These are phyloP conservation scores for Calosoma granatense DNA, from an alignment of 1,140 invertebrate genomes.

Conservation along the genomic window DNA sequence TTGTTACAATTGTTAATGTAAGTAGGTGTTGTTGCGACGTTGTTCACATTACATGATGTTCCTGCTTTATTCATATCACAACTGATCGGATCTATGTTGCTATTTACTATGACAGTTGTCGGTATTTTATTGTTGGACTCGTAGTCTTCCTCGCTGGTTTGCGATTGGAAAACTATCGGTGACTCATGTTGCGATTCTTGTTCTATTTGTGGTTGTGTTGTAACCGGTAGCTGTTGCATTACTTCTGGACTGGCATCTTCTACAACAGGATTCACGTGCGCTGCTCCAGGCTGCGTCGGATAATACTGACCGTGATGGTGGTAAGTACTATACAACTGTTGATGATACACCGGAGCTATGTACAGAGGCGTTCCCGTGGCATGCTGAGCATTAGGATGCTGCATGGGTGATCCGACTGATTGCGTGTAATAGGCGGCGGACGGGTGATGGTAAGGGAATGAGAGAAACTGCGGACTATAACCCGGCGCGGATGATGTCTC, in stretches of 20 bases:
- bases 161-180: too few species aligned
- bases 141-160: too few species aligned
- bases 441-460: not conserved
- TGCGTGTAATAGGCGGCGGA: not conserved
- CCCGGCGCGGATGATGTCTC: not conserved
- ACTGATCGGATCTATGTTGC: not conserved
- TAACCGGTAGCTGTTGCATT: too few species aligned
- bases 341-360: slow-evolving; percentile 10
- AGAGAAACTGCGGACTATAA: not conserved
- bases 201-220: not conserved
- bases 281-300: not conserved
- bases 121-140: too few species aligned
- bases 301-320: slow-evolving; percentile 6
- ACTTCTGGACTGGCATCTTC: not conserved
- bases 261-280: not conserved
- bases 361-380: slow-evolving; percentile 17
- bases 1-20: too few species aligned
- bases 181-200: too few species aligned
- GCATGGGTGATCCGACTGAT: slow-evolving; percentile 4
- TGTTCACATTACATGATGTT: not conserved
- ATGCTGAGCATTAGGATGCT: slow-evolving; percentile 18
- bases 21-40: too few species aligned
- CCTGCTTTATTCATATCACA: not conserved
- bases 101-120: slow-evolving; percentile 9
- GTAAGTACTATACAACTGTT: slow-evolving; percentile 11